Base-by-base conservation (phyloP, 1,140 invertebrate species). In the Heterodera carotae region DNA sequence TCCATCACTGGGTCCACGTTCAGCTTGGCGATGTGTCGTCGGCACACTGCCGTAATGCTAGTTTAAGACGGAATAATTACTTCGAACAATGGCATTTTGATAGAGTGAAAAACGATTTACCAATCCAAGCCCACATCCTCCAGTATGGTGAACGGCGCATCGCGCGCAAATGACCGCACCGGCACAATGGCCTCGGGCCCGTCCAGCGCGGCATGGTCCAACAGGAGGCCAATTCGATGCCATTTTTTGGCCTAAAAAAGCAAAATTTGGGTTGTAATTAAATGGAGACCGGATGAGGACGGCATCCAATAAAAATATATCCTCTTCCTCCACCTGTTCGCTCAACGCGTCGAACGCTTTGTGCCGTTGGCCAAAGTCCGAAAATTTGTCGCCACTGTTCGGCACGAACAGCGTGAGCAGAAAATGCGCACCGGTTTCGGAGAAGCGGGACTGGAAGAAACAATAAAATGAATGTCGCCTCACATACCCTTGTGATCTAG, bases 41-140 rank as follows among this genome's bases (percentile, higher is more conserved):
- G 83, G 83, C 82, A 84, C 33, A 82, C 73, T 34, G 69, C 79
- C 33, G 75, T 39, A 8, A 71, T 6, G n/a, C 69, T 71, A n/a
- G n/a, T n/a, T n/a, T n/a, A n/a, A n/a, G n/a, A n/a, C n/a, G n/a
- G n/a, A n/a, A n/a, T n/a, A n/a, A n/a, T n/a, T n/a, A n/a, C n/a
- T n/a, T n/a, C n/a, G 25, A 2, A 43, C 0, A 69, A 43, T 36
- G 0, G 31, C 6, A 69, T 69, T 69, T 31, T 33, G 2, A 29
- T 8, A 25, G 27, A 69, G 27, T 25, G 33, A 68, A 71, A 53
- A 22, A n/a, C n/a, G n/a, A 2, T 43, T 22, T 80, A 56, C 27
- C 48, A 60, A 2, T 64, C 39, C 64, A 81, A 33, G 31, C 34
- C 56, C 6, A 84, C 31, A 22, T 84, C 81, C n/a, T 80, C 66